Conservation (phyloP, 1,140 invertebrate species). For the Drosophila tani region DNA sequence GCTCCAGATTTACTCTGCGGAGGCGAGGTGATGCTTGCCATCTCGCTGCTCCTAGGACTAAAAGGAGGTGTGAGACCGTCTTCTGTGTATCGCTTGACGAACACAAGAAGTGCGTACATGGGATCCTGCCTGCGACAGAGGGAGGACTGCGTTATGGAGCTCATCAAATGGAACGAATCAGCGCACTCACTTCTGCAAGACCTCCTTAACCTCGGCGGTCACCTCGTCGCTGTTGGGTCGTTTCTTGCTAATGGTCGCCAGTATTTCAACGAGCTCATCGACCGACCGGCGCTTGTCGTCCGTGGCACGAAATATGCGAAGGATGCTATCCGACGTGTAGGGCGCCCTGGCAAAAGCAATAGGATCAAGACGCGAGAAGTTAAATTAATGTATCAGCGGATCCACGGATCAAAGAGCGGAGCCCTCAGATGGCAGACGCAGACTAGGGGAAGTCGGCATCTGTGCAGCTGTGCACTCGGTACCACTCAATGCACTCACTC, state of each 20-base stretch:
- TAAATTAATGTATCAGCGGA: neutral
- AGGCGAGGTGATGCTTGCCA: neutral
- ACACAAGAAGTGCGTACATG: constrained; percentile 70
- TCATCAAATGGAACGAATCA: neutral
- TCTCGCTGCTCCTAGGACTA: neutral
- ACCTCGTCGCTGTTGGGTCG: constrained; percentile 61
- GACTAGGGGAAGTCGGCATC: neutral
- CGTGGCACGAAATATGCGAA: constrained; percentile 69
- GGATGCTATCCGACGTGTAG: constrained; percentile 61
- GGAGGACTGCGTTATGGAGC: neutral
- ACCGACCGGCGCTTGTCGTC: constrained; percentile 51
- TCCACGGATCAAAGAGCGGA: neutral
- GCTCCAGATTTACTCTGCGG: neutral
- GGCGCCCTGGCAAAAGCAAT: constrained; percentile 39
- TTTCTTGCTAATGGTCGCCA: constrained; percentile 63
- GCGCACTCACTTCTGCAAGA: constrained; percentile 54
- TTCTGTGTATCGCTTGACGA: constrained; percentile 59
- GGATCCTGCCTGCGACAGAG: constrained; percentile 66
- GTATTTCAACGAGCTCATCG: constrained; percentile 53
- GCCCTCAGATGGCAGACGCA: neutral
- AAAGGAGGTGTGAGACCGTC: neutral
- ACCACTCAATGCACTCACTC: constrained; percentile 47
- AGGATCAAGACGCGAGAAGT: neutral
- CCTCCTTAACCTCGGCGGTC: constrained; percentile 46
- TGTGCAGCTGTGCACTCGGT: constrained; percentile 11